Evolutionary conservation across 2,797 vertebrate genomes (phyloP).

Genomic region (Telmatherina bonti): DNA sequence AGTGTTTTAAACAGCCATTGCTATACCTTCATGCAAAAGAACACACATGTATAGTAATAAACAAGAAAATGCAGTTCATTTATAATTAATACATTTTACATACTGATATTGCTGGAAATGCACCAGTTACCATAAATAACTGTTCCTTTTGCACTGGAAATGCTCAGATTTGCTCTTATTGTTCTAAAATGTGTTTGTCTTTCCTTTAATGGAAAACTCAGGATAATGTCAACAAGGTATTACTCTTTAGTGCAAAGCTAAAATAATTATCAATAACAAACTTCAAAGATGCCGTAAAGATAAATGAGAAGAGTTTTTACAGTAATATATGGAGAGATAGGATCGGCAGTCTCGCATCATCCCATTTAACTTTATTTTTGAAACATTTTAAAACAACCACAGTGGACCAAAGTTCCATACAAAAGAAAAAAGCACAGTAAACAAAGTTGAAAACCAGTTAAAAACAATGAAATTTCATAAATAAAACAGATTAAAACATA

Average conservation of each 20-base stretch:
- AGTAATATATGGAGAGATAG: background rate
- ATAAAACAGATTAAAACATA: no score
- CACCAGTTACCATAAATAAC: slow-evolving; percentile 67
- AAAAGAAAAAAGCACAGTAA: no score
- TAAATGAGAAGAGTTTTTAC: background rate
- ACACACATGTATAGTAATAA: slow-evolving; percentile 72
- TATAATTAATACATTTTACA: slow-evolving; percentile 76
- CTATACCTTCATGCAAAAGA: slow-evolving; percentile 67
- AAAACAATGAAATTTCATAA: no score
- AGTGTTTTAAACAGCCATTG: slow-evolving; percentile 65
- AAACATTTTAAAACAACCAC: no score
- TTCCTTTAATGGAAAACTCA: background rate
- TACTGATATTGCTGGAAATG: slow-evolving; percentile 70
- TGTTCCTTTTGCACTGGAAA: slow-evolving; percentile 45
- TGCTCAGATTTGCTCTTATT: slow-evolving; percentile 24
- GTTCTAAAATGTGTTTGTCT: background rate
- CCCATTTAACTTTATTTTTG: no score
- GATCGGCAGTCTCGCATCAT: background rate
- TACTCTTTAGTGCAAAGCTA: no score
- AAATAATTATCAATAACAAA: background rate
- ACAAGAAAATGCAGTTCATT: slow-evolving; percentile 75
- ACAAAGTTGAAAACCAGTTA: no score
- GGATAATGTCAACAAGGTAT: slow-evolving; percentile 8
- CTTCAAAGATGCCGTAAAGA: background rate
- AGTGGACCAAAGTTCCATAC: no score